Base-by-base conservation (phyloP, 2,888 invertebrate species). In the Creontiades dilutus region DNA sequence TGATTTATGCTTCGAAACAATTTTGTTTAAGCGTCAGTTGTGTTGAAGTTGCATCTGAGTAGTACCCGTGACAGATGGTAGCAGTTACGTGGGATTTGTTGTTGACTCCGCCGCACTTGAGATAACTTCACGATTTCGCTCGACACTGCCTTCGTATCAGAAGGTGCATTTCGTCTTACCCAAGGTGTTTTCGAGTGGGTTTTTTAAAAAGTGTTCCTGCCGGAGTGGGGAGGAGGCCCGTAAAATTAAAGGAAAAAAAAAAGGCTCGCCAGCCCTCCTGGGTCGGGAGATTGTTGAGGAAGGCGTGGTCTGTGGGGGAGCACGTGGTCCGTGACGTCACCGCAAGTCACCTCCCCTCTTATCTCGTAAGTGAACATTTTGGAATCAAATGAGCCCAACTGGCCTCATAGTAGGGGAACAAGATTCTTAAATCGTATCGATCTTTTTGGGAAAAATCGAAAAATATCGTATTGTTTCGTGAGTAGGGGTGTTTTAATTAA, bases 241-340 rank as follows among this genome's bases (percentile, higher is more conserved):
- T n/a, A n/a, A n/a, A n/a, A n/a, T 16, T 46, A 28, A 27, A 19
- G 81, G 81, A 13, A 46, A 9, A 52, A 19, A 27, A 82, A 82
- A 82, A 19, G 14, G 5, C 52, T 27, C 14, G 5, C 48, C 19
- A 23, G 52, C 19, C 46, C 52, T 19, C 47, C 27, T 19, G 78
- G 52, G 52, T 82, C 37, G 37, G 19, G 52, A 52, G 52, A 82
- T 82, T 47, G 82, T 82, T 82, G 82, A 52, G 82, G 82, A 82
- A 82, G 82, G 82, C 82, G 82, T 82, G 82, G 82, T 52, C 82
- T 82, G 47, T 12, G 14, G 78, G 27, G 7, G 52, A 52, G 52
- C 82, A 82, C 52, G 82, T 82, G 82, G 82, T 82, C 12, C 23
- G 14, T 78, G 37, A 47, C 82, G 82, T 82, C 82, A 52, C 19